Conservation (phyloP, 2,113 vertebrate genomes). For the Triplophysa dalaica region DNA sequence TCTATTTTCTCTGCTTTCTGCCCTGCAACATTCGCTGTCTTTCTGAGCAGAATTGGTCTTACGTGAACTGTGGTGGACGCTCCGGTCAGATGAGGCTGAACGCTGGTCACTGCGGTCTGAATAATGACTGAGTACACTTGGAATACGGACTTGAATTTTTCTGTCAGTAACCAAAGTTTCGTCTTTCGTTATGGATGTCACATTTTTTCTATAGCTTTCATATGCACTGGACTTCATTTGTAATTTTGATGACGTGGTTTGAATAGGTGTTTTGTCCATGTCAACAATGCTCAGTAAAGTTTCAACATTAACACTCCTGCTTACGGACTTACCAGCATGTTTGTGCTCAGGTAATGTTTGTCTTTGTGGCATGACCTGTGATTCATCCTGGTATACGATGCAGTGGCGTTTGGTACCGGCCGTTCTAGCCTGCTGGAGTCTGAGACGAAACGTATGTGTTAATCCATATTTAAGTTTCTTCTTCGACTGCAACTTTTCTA, state of each 20-base stretch:
- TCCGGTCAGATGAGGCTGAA: constrained; percentile 41
- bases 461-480: constrained; percentile 79
- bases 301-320: constrained; percentile 59
- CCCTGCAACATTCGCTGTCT: constrained; percentile 35
- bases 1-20: constrained; percentile 23
- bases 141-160: constrained; percentile 49
- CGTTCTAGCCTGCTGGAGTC: constrained; percentile 76
- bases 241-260: constrained; percentile 27
- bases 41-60: constrained; percentile 47
- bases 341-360: constrained; percentile 28
- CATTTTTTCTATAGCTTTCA: not conserved
- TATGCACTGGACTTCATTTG: not conserved
- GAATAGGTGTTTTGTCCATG: not conserved
- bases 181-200: not conserved
- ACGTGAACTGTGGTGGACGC: constrained; percentile 31
- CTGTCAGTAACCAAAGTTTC: constrained; percentile 3
- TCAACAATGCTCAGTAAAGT: constrained; percentile 62
- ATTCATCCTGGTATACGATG: constrained; percentile 60
- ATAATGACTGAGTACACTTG: constrained; percentile 54
- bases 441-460: constrained; percentile 83
- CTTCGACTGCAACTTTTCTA: constrained; percentile 51
- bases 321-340: constrained; percentile 33
- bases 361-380: not conserved
- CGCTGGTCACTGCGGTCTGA: constrained; percentile 38
- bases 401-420: constrained; percentile 65